Base-by-base conservation (phyloP, 2,113 vertebrate species). In the Calcarius ornatus region DNA sequence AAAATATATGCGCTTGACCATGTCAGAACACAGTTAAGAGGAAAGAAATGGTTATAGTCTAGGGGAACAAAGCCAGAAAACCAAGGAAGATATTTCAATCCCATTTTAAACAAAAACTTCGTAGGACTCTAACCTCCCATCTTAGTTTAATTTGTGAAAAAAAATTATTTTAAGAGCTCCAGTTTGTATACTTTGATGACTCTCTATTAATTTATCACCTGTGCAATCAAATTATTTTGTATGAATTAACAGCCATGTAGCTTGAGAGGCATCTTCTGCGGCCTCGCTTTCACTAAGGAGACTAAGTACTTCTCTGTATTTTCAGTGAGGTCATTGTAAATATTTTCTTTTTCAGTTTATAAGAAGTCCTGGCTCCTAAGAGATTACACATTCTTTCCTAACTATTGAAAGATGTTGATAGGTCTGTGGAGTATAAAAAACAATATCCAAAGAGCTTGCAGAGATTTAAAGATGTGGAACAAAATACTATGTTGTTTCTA, bases 291-390 rank as follows among this genome's bases (percentile, higher is more conserved):
- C 51, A 61, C 35, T 53, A 42, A 50, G 3, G 1, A 78, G 57
- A 82, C 56, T 6, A 93, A 86, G 48, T 61, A 70, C 33, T 22
- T 51, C 66, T 54, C 50, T 51, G 28, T 63, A 53, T 81, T 93
- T 95, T 78, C 73, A 90, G 59, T 40, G 43, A 92, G 25, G 38
- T 43, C 53, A 80, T 14, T 91, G 47, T 18, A 86, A 93, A 84
- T 81, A 76, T 42, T 81, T 64, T 79, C 70, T 57, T 90, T 51
- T 42, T 82, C 38, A 53, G 31, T 94, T 93, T 88, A 69, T 20
- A 63, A 28, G 37, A 81, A 81, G 33, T 47, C 23, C 59, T 9
- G 8, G 6, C 22, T 91, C 60, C 59, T 69, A 69, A 77, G n/a
- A 69, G 40, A 70, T 73, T 69, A 45, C 9, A 75, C 5, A 6